These are phyloP conservation scores for Umimayanthus chanpuru DNA, from an alignment of 92 coral and sea anemone species.

Conservation along the genomic window DNA sequence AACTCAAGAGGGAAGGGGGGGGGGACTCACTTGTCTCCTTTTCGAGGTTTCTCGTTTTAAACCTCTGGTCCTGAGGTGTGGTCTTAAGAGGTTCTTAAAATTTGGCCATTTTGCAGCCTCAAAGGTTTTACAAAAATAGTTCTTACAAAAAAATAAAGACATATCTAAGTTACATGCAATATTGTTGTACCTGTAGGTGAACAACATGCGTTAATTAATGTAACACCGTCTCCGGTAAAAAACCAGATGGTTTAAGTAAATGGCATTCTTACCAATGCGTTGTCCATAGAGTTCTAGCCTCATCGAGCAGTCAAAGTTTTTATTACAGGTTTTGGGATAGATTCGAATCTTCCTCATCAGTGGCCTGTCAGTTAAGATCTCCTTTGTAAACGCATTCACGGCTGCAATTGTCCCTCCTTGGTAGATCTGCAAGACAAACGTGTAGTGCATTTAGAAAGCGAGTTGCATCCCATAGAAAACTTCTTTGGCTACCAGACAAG, in stretches of 20 bases:
- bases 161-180: too few relatives aligned
- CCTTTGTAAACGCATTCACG: neutral
- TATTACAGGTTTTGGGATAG: conserved; percentile 14
- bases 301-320: neutral
- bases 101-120: too few relatives aligned
- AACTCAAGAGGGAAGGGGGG: too few relatives aligned
- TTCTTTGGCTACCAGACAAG: too few relatives aligned
- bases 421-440: neutral
- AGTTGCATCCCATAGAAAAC: neutral
- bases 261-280: conserved; percentile 13
- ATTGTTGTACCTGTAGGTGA: too few relatives aligned
- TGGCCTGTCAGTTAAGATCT: conserved; percentile 3
- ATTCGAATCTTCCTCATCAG: conserved; percentile 29
- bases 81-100: too few relatives aligned
- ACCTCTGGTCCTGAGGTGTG: too few relatives aligned
- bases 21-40: too few relatives aligned
- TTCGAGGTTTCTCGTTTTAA: too few relatives aligned
- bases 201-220: neutral
- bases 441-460: neutral
- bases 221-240: too few relatives aligned
- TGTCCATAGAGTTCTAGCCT: conserved; percentile 19
- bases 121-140: too few relatives aligned
- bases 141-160: too few relatives aligned
- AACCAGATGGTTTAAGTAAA: neutral
- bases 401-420: neutral